Base-by-base conservation (phyloP, 2,113 vertebrate genomes). In the Polyodon spathula region DNA sequence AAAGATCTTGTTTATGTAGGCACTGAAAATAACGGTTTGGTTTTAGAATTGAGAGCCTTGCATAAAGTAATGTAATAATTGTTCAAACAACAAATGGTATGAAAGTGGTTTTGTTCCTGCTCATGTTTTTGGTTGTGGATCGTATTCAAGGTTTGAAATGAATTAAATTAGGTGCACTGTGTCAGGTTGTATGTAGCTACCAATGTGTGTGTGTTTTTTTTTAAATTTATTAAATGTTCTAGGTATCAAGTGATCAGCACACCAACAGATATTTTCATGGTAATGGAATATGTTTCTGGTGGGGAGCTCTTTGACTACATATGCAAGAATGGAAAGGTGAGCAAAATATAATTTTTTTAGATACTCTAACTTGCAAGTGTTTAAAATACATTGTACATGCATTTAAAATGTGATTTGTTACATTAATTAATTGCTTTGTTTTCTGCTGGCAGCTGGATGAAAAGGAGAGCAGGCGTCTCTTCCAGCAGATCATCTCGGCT, bases 161-260 rank as follows among this genome's bases (percentile, higher is more conserved):
- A 27, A 27, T 3, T 27, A 27, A 27, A 27, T 27, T 27, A 27
- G 1, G 27, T 27, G 27, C 27, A 27, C 27, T 27, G 27, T 27
- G 27, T 41, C 37, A 60, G 37, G 15, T 14, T 53, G 27, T 40
- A 14, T 66, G 12, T 51, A 27, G 27, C 27, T 27, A 27, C 27
- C 27, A 53, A 42, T n/a, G 5, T 40, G 8, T 53, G 5, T 17
- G 11, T 54, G 9, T 37, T 43, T 48, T 66, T n/a, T 27, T 81
- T 58, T 50, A 62, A n/a, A n/a, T n/a, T n/a, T n/a, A n/a, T n/a
- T n/a, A n/a, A n/a, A n/a, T 70, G 69, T 72, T 66, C 27, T 77
- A 99, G 96, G 81, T 99, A 99, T 84, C 96, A 99, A 74, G 96
- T 99, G 75, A 99, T 99, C 75, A 97, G 95, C 85, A 99, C 95